Evolutionary conservation across 2,888 invertebrate species (phyloP).

Genomic region (Aphodius sticticus): DNA sequence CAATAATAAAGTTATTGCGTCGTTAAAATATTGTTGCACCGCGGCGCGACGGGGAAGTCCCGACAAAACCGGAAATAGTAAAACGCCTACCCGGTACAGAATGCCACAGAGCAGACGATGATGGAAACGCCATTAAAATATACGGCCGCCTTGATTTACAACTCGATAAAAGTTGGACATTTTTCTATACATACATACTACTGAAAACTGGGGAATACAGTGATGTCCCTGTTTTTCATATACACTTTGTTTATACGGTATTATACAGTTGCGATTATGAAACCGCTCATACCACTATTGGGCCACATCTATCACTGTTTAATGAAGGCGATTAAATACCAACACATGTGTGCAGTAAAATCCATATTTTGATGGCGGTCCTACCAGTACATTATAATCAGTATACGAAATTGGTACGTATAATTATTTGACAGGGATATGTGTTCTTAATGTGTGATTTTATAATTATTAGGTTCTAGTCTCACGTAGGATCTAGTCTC

Average conservation of each 20-base stretch:
- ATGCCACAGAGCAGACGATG: slow-evolving; percentile 46
- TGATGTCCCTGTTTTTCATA: slow-evolving; percentile 27
- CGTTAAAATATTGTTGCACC: background rate
- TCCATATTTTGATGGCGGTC: slow-evolving; percentile 12
- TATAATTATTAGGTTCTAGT: background rate
- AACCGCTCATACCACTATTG: slow-evolving; percentile 33
- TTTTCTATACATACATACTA: background rate
- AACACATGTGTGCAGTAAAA: background rate
- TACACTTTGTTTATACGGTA: slow-evolving; percentile 31
- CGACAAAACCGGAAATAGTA: slow-evolving; percentile 48
- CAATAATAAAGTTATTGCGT: background rate
- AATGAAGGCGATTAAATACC: slow-evolving; percentile 33
- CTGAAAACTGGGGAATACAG: background rate
- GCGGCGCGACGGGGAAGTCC: background rate
- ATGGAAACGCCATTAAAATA: slow-evolving; percentile 42
- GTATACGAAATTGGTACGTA: background rate
- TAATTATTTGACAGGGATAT: background rate
- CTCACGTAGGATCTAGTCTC: too few relatives aligned
- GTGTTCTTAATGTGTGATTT: background rate
- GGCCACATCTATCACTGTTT: slow-evolving; percentile 36
- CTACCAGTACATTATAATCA: slow-evolving; percentile 10
- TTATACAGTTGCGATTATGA: slow-evolving; percentile 36
- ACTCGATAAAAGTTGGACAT: slow-evolving; percentile 33
- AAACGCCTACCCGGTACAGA: slow-evolving; percentile 44
- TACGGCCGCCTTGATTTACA: slow-evolving; percentile 35